A percentile compares a stretch with the other conserved stretches of the same genome.
Conservation (phyloP, 92 coral and sea anemone species). For the Bergia sp. region DNA sequence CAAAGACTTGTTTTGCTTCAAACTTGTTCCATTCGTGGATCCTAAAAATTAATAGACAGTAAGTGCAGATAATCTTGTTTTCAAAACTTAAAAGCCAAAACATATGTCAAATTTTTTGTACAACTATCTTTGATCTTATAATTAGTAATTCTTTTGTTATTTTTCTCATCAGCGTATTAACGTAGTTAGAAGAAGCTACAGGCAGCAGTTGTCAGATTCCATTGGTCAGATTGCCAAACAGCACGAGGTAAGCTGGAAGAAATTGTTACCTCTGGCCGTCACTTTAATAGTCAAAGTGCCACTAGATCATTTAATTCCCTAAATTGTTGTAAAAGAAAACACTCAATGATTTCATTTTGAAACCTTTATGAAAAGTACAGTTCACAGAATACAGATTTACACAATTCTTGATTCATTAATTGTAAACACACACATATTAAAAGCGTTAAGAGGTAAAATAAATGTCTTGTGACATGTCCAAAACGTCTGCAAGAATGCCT, state of each 20-base stretch:
- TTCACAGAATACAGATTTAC: neutral
- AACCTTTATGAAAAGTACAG: neutral
- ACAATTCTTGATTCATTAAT: too few species aligned
- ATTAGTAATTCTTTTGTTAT: neutral
- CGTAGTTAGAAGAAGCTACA: conserved; percentile 88
- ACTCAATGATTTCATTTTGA: too few species aligned
- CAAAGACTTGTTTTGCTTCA: too few species aligned
- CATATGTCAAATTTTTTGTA: neutral
- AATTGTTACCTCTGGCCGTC: neutral
- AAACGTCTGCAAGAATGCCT: too few species aligned
- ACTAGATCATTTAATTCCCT: neutral
- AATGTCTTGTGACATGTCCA: too few species aligned
- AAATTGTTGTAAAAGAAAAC: too few species aligned
- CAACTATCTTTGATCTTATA: neutral
- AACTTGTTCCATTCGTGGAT: too few species aligned
- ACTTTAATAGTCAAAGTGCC: neutral
- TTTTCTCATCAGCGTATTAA: conserved; percentile 69
- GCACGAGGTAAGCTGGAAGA: conserved; percentile 71
- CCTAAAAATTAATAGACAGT: too few species aligned
- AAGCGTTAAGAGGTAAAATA: too few species aligned
- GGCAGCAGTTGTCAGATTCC: conserved; percentile 91
- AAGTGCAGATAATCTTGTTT: too few species aligned
- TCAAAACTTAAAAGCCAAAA: too few species aligned
- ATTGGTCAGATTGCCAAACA: conserved; percentile 86
- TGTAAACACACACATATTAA: too few species aligned